Conservation (phyloP, 2,797 vertebrate genomes). For the Leuciscus waleckii region DNA sequence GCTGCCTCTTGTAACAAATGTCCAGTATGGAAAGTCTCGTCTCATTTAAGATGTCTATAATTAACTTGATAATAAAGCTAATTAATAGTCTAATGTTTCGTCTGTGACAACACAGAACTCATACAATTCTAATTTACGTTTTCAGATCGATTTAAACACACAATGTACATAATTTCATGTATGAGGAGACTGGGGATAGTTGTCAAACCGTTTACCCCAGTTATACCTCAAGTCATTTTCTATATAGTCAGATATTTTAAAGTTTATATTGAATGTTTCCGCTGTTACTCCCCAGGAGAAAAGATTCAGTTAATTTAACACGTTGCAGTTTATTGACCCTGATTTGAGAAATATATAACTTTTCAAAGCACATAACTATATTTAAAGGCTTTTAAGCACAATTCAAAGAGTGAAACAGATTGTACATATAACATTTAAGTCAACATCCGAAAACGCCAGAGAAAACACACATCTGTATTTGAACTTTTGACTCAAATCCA, state of each 20-base stretch:
- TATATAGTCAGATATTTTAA: not conserved
- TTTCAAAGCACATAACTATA: not conserved
- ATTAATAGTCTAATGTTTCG: not conserved
- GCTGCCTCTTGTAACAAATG: slow-evolving; percentile 34
- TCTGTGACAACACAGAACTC: not conserved
- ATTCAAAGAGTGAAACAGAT: not conserved
- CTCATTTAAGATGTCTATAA: slow-evolving; percentile 51
- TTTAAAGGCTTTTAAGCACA: not conserved
- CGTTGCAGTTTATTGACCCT: not conserved
- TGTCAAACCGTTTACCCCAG: not conserved
- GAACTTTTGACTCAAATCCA: slow-evolving; percentile 30
- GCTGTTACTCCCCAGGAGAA: not conserved
- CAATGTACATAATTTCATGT: not conserved
- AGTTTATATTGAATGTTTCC: not conserved
- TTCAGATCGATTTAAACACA: not conserved
- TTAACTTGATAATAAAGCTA: slow-evolving; percentile 50
- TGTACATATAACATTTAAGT: not conserved
- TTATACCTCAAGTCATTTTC: not conserved
- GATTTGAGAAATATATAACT: not conserved
- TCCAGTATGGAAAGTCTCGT: slow-evolving; percentile 46
- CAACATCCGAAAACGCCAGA: not conserved
- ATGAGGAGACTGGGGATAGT: not conserved
- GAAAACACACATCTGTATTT: not conserved
- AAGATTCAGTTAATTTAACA: not conserved
- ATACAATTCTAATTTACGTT: not conserved